Conservation (phyloP, 2,797 vertebrate genomes). For the Sebastes cheni region DNA sequence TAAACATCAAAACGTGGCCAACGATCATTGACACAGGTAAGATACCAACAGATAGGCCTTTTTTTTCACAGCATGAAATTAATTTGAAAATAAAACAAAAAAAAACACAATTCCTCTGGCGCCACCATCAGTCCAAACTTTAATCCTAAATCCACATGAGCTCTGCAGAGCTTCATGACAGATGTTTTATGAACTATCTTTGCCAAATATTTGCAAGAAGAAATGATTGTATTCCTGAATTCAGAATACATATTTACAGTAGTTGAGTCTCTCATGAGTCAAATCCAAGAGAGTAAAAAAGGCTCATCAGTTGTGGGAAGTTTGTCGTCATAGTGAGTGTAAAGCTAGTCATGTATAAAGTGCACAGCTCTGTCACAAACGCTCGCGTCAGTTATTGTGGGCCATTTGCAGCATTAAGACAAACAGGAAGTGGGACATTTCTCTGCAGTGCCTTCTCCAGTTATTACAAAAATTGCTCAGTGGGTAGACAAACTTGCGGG, state of each 20-base stretch:
- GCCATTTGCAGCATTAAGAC: not conserved
- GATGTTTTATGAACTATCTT: not conserved
- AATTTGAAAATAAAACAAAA: not conserved
- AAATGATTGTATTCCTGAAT: not conserved
- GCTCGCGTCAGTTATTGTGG: not conserved
- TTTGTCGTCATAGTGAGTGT: not conserved
- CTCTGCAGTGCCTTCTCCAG: conserved; percentile 3
- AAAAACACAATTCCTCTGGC: not conserved
- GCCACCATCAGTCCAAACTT: not conserved
- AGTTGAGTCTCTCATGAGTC: not conserved
- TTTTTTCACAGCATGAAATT: no score
- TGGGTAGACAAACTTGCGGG: not conserved
- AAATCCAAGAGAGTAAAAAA: not conserved
- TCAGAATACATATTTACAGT: not conserved
- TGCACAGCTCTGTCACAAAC: conserved; percentile 8
- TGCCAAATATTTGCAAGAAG: not conserved
- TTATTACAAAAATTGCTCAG: not conserved
- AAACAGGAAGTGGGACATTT: conserved; percentile 40
- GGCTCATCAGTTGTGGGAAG: not conserved
- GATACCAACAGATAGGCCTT: not conserved
- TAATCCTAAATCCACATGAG: not conserved
- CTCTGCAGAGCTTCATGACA: not conserved
- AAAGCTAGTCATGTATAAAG: not conserved
- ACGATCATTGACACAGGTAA: conserved; percentile 96
- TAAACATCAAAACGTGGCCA: conserved; percentile 98